Percentiles rank a stretch among this genome's conserved stretches.
These are phyloP conservation scores for Hemibagrus wyckioides DNA, from an alignment of 2,113 vertebrate species.

Conservation along the genomic window DNA sequence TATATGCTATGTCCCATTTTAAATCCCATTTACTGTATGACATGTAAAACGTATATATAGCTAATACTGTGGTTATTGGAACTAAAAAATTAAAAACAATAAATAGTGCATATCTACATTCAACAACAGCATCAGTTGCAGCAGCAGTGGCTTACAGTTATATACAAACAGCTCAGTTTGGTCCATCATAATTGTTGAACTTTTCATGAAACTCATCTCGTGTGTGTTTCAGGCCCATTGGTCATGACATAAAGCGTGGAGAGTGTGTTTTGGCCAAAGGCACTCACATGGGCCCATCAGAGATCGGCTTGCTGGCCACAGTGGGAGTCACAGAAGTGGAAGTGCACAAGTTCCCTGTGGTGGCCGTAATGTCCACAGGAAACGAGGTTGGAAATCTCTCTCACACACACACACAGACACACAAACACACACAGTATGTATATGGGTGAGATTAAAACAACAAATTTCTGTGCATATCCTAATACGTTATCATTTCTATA, in stretches of 20 bases:
- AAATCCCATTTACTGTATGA: not conserved
- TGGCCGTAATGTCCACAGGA: conserved; percentile 98
- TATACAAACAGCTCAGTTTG: not conserved
- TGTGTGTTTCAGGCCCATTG: conserved; percentile 85
- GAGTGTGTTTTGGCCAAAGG: conserved; percentile 97
- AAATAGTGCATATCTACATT: not conserved
- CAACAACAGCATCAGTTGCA: not conserved
- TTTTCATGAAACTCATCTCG: conserved; percentile 23
- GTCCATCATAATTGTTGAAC: not conserved
- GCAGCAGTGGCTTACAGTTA: not conserved
- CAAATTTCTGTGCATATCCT: not conserved
- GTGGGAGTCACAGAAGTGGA: conserved; percentile 98
- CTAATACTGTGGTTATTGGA: not conserved
- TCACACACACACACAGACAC: conserved; percentile 11
- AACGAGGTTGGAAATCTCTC: conserved; percentile 83
- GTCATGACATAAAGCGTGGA: conserved; percentile 98
- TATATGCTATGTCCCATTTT: not conserved
- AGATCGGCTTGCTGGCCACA: conserved; percentile 96
- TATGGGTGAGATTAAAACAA: not conserved
- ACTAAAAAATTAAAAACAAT: not conserved
- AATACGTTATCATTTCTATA: not conserved
- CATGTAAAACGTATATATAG: not conserved
- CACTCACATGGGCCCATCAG: conserved; percentile 97
- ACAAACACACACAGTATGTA: not conserved
- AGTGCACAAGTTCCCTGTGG: conserved; percentile 98